A percentile compares a stretch with the other conserved stretches of the same genome.
phyloP scores from a whole-genome alignment of 2,113 vertebrate genomes.

The Scatophagus argus region DNA sequence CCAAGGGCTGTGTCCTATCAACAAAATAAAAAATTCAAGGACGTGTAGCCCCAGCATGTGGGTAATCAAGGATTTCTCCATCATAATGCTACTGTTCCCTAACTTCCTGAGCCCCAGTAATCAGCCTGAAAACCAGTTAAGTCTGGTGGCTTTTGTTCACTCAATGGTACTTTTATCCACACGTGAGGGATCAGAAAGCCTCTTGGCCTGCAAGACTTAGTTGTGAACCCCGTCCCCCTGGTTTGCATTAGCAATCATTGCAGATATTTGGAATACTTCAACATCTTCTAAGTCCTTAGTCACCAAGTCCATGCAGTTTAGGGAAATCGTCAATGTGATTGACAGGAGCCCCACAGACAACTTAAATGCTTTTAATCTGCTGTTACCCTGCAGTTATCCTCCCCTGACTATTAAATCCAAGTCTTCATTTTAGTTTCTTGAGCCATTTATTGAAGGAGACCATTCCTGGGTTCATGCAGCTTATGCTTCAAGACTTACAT shows the following conservation, averaged over 20 bases:
- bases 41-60: not conserved
- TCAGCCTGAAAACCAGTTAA: conserved; percentile 33
- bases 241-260: conserved; percentile 25
- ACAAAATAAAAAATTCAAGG: conserved; percentile 4
- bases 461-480: not conserved
- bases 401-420: conserved; percentile 1
- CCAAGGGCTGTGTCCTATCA: not conserved
- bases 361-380: conserved; percentile 21
- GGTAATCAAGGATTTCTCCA: conserved; percentile 13
- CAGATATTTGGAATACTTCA: conserved; percentile 52
- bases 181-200: conserved; percentile 70
- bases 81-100: conserved; percentile 33
- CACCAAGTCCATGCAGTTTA: conserved; percentile 14
- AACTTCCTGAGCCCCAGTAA: conserved; percentile 27
- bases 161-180: conserved; percentile 43
- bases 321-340: conserved; percentile 14
- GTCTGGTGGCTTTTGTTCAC: conserved; percentile 46
- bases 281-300: conserved; percentile 28
- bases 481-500: not conserved
- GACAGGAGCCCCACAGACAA: conserved; percentile 25
- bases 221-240: conserved; percentile 34
- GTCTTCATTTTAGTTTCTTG: not conserved
- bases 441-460: not conserved
- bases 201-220: conserved; percentile 49
- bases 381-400: not conserved